Evolutionary conservation across 2,888 invertebrate genomes (phyloP), one percentile per base, ranked within the genome.

Genomic region (Anorthoa munda): DNA sequence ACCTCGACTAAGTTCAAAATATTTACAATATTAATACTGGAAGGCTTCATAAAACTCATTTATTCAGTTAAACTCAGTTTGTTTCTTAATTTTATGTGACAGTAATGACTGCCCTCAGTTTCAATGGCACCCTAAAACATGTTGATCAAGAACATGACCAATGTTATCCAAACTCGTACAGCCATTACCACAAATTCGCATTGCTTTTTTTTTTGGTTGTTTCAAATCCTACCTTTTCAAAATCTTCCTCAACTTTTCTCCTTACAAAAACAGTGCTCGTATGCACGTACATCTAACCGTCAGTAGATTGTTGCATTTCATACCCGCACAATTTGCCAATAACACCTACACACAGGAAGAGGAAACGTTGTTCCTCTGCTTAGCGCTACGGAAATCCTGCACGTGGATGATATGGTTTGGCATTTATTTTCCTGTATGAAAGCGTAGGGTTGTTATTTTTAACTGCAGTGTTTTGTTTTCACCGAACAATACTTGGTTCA

Each of bases 291-390:
- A 23, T 26, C 4, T 50, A n/a, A 45, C 39, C 9, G 5, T 15
- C 55, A 18, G 15, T 39, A 71, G 4, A 53, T 17, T 2, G 7
- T 15, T 39, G 5, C 18, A 0, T 21, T 9, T 0, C 11, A 18
- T 13, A 21, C 26, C 55, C 39, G 39, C 58, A 21, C 26, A 79
- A 53, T 64, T 72, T 64, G 0, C 26, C 48, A 53, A 64, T 72
- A 53, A 48, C 48, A 45, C 73, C 59, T n/a, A 64, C 53, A n/a
- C 48, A 2, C 21, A 59, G 51, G 21, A 79, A 72, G 3, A 13
- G 17, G 46, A 17, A 59, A 73, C 46, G 18, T 78, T 78, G 53
- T 73, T 73, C 73, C 45, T 45, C n/a, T 59, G 39, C 59, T 46
- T 53, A 45, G 31, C 9, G 13, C 51, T 11, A 21, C 48, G 79